A percentile compares a stretch with the other conserved stretches of the same genome.
These are phyloP conservation scores for Cavia porcellus DNA, from an alignment of 2,113 vertebrate genomes.

Conservation along the genomic window DNA sequence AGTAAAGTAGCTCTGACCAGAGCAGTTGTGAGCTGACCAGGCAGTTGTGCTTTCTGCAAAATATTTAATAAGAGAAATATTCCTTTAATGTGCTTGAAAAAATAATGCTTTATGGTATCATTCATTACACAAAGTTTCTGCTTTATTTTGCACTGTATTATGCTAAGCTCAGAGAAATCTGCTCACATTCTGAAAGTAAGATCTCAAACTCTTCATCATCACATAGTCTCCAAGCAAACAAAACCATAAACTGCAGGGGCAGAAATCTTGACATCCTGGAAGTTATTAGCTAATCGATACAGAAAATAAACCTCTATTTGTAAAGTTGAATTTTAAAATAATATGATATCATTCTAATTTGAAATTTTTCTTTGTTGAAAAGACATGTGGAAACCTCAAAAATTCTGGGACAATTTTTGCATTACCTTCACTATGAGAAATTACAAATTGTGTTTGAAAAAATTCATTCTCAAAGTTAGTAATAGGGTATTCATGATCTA, in stretches of 20 bases:
- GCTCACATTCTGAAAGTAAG: background rate
- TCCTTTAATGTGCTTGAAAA: conserved; percentile 20
- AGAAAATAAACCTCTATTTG: conserved; percentile 6
- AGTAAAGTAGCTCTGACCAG: background rate
- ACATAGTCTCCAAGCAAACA: conserved; percentile 24
- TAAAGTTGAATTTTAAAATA: conserved; percentile 13
- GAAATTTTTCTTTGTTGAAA: background rate
- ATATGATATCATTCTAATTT: background rate
- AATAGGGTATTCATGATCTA: conserved; percentile 8
- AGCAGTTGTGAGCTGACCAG: background rate
- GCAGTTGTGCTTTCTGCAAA: background rate
- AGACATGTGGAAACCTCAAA: background rate
- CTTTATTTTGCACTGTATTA: background rate
- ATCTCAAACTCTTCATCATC: conserved; percentile 22
- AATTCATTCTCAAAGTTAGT: background rate
- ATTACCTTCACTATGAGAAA: background rate
- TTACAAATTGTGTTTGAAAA: background rate
- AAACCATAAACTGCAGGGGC: background rate
- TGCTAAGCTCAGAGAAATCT: conserved; percentile 41
- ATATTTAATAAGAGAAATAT: background rate
- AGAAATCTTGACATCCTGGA: conserved; percentile 13
- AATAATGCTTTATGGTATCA: background rate
- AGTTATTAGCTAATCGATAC: background rate
- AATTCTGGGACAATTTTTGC: background rate
- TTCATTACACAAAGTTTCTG: background rate